phyloP scores from a whole-genome alignment of 1,140 invertebrate genomes.

The Lethrus apterus region DNA sequence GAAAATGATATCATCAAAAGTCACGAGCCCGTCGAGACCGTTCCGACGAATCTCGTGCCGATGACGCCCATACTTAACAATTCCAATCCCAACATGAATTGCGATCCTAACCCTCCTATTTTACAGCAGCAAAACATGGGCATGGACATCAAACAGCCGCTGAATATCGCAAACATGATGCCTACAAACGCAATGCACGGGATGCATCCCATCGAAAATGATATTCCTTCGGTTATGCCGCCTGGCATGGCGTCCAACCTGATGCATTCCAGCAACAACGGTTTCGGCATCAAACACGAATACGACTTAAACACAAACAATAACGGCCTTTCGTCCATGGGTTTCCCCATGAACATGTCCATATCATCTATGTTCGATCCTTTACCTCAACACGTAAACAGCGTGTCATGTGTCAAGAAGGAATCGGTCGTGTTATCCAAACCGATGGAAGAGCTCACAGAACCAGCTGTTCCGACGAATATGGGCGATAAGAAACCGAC shows the following conservation, averaged over 20 bases:
- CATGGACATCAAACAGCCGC: constrained; percentile 26
- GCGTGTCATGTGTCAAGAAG: constrained; percentile 39
- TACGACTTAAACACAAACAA: constrained; percentile 42
- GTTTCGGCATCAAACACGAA: constrained; percentile 46
- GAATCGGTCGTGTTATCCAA: constrained; percentile 49
- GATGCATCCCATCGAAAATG: constrained; percentile 30
- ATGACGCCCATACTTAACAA: constrained; percentile 30
- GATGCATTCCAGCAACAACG: constrained; percentile 43
- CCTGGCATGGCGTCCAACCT: constrained; percentile 33
- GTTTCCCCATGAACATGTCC: constrained; percentile 41
- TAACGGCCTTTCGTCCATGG: constrained; percentile 46
- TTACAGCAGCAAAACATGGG: constrained; percentile 25
- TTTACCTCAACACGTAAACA: constrained; percentile 37
- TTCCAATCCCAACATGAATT: constrained; percentile 15
- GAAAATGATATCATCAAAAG: constrained; percentile 51
- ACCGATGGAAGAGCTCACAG: constrained; percentile 54
- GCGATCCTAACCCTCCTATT: constrained; percentile 24
- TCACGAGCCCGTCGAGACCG: constrained; percentile 38
- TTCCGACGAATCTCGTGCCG: constrained; percentile 23
- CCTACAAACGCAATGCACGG: constrained; percentile 30
- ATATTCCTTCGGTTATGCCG: constrained; percentile 41
- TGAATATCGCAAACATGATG: constrained; percentile 20
- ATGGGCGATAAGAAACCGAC: constrained; percentile 40
- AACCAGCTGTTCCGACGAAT: constrained; percentile 20
- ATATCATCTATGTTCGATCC: constrained; percentile 60